Base-by-base conservation (phyloP, 2,113 vertebrate species). In the Phrynocephalus versicolor region DNA sequence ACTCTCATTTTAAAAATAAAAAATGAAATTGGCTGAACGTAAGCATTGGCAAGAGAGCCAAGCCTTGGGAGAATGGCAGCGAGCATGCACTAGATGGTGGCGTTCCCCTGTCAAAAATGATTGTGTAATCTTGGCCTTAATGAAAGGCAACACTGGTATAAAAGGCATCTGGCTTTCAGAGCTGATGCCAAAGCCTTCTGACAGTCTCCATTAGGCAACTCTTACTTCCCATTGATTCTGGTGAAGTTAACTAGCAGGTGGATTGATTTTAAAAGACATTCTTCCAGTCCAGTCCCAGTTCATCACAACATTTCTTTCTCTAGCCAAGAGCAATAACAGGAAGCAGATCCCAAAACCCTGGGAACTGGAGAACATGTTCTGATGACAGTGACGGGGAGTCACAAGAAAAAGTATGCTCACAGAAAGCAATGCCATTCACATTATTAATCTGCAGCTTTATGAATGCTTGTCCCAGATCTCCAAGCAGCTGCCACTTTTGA, bases 291-390 rank as follows among this genome's bases (percentile, higher is more conserved):
- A 65, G 45, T 35, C 72, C 30, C 55, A 79, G 37, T 45, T 62
- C 35, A 35, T 79, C n/a, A 25, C 35, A 23, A 16, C 74, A 67
- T 33, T 69, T 71, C 35, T 73, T 82, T 73, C 60, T 73, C 57
- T 79, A 62, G 57, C 37, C 27, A 80, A 72, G 39, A 35, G 30
- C 57, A 45, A 57, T 7, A 41, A 10, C 67, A 72, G 55, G 71
- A 72, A 85, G 30, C 33, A 62, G 19, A 80, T 80, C 67, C 57
- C 72, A 57, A 21, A 41, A 72, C 21, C 57, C 10, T 85, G 84
- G 79, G 70, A 80, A 73, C n/a, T 72, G 67, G 69, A 85, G 69
- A 73, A 79, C 72, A 62, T 60, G 57, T 80, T 51, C 37, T 62
- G 55, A 64, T 85, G 55, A 72, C 67, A 62, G 76, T 7, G 57